Evolutionary conservation across 2,797 vertebrate genomes (phyloP), one percentile per base, ranked within the genome.

Genomic region (Cirrhinus molitorella): DNA sequence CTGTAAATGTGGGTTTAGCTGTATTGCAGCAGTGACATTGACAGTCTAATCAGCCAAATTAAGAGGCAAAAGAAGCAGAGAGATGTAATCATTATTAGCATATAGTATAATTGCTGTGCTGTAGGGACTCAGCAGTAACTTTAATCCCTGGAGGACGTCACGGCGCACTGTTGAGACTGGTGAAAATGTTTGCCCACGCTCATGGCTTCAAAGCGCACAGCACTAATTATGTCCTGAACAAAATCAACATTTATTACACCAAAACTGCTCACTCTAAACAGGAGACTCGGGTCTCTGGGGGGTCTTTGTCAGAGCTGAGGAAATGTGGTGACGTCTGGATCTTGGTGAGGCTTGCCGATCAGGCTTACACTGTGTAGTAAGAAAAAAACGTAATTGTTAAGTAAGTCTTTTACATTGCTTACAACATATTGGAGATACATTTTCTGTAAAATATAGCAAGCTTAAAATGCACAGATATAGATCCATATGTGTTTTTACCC

Each of bases 201-300:
- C 45, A 49, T 37, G 43, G 45, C 66, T 74, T 77, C 74, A 68
- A 77, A 83, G 74, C 65, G 2, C 61, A 68, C 51, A 68, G 49
- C 65, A 19, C 73, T 83, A 77, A 83, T 77, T 83, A 83, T 17
- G 25, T 59, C 51, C 51, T 77, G 65, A 68, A 59, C 51, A 76
- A 77, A 77, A 83, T 70, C 74, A 77, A 83, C 51, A 70, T 83
- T 77, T 83, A 70, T 70, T 77, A 83, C 73, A 77, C 34, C 19
- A 77, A 76, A 70, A 70, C 37, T 23, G 81, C 23, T 68, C 61
- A 34, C 34, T 68, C 73, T 83, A 70, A 83, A 83, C 81, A 83
- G 74, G 73, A 83, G 51, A 77, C 51, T 14, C 5, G 1, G 19
- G 63, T 70, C 73, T 77, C 63, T 14, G 11, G 73, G 65, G 81